Conservation (phyloP, 2,888 invertebrate genomes). For the Syrista parreyssii region DNA sequence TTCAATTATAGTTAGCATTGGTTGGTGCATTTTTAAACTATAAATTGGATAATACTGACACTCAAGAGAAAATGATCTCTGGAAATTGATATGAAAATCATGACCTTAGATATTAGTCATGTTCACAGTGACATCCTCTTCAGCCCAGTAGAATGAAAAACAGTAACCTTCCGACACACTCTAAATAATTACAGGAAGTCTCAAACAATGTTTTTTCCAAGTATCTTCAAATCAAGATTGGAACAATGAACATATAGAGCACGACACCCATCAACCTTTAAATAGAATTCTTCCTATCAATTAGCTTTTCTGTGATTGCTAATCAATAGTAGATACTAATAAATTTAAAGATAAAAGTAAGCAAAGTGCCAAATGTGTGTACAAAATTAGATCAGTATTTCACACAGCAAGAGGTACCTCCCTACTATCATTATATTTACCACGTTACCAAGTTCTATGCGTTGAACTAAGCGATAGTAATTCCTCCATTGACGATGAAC, state of each 20-base stretch:
- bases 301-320: not conserved
- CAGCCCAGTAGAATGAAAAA: not conserved
- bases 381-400: not conserved
- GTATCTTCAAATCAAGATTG: not conserved
- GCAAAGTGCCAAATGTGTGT: not conserved
- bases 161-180: not conserved
- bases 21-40: slow-evolving; percentile 25
- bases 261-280: too few relatives aligned
- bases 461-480: not conserved
- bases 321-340: not conserved
- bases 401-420: not conserved
- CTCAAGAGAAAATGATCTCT: slow-evolving; percentile 36
- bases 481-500: not conserved
- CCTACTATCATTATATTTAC: not conserved
- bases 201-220: not conserved
- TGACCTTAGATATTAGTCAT: not conserved
- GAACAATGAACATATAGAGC: not conserved
- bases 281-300: too few relatives aligned
- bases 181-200: not conserved
- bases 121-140: not conserved
- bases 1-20: not conserved
- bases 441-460: not conserved
- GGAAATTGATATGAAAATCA: not conserved
- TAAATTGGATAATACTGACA: slow-evolving; percentile 42
- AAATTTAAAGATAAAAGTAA: not conserved